Base-by-base conservation (phyloP, 2,888 invertebrate species). In the Tachina fera region DNA sequence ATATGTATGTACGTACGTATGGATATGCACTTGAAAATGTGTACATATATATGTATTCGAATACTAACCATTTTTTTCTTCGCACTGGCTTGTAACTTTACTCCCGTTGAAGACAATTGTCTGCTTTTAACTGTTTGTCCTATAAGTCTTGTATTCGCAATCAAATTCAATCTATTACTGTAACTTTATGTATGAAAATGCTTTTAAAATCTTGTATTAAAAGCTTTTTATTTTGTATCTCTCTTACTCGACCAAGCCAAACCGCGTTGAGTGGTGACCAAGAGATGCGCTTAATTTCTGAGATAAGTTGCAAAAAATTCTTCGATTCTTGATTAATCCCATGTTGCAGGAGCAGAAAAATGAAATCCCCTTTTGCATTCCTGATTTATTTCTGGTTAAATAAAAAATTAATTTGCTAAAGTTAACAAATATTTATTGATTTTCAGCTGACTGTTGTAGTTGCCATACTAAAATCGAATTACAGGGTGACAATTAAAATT, bases 21-120 rank as follows among this genome's bases (percentile, higher is more conserved):
- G 31, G 0, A 14, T 47, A 61, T 41, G 5, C 68, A 47, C 76
- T 9, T 19, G 9, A n/a, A 22, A 47, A 49, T 22, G 13, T 58
- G 41, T n/a, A n/a, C n/a, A n/a, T n/a, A n/a, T n/a, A n/a, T n/a
- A n/a, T n/a, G n/a, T 75, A 49, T 51, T 9, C 14, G 43, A 19
- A 39, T 10, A 77, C 77, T 77, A 74, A 87, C 88, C 88, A 88
- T 88, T 84, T 88, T 88, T 77, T 88, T 88, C 78, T 85, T 87
- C 22, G 63, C n/a, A 67, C 63, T 56, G 68, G 41, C 45, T n/a
- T 71, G 70, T 70, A 76, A 68, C 43, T 78, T 77, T 53, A 71
- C 39, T 13, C 56, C 67, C 56, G 47, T 49, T 58, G 83, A 22
- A n/a, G 53, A 49, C 56, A 68, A 81, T 45, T 51, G 80, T 41